These are phyloP conservation scores for Bradypodion ventrale DNA, from an alignment of 2,797 vertebrate genomes.

Conservation along the genomic window DNA sequence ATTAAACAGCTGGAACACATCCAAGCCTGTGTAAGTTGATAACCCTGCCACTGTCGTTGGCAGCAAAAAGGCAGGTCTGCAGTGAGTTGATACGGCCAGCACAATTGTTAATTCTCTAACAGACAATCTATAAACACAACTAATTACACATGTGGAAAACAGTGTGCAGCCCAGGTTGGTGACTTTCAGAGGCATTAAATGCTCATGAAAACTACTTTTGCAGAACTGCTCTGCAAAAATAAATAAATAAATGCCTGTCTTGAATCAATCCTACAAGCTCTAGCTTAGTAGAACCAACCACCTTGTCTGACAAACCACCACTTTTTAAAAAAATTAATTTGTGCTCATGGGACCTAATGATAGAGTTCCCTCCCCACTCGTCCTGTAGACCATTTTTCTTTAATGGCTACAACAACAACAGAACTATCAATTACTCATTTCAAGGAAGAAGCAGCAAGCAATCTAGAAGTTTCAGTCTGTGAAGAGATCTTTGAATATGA, in stretches of 20 bases:
- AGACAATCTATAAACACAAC: constrained; percentile 79
- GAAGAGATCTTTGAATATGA: constrained; percentile 43
- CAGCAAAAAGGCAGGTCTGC: constrained; percentile 81
- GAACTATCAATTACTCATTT: constrained; percentile 56
- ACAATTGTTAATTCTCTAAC: constrained; percentile 75
- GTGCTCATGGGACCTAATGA: constrained; percentile 40
- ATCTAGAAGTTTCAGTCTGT: constrained; percentile 49
- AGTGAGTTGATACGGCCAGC: constrained; percentile 75
- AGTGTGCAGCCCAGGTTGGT: constrained; percentile 61
- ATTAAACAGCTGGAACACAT: constrained; percentile 81
- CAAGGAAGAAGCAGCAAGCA: constrained; percentile 64
- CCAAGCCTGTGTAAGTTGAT: constrained; percentile 84
- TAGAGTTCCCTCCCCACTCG: constrained; percentile 27
- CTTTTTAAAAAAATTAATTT: constrained; percentile 34
- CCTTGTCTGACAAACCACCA: neutral
- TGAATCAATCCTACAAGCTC: constrained; percentile 50
- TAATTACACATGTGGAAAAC: constrained; percentile 75
- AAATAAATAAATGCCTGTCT: constrained; percentile 31
- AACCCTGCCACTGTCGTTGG: constrained; percentile 79
- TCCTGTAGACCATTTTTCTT: constrained; percentile 55
- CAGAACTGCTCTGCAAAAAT: constrained; percentile 27
- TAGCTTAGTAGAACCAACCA: constrained; percentile 18
- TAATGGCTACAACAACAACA: constrained; percentile 32
- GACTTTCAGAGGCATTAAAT: constrained; percentile 47
- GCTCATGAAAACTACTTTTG: constrained; percentile 45